phyloP scores from a whole-genome alignment of 2,797 vertebrate genomes.

The Coranthus polyacanthus region DNA sequence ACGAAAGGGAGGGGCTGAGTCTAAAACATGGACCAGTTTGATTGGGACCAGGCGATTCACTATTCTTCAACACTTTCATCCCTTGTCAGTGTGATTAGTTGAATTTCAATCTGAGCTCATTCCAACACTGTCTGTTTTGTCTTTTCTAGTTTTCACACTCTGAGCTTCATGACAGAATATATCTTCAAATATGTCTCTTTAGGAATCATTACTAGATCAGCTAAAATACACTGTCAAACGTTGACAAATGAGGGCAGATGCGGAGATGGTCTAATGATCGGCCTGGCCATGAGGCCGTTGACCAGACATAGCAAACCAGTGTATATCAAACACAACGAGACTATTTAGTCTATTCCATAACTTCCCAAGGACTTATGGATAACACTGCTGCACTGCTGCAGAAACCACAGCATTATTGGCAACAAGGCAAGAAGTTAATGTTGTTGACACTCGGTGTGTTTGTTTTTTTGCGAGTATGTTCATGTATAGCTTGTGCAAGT shows the following conservation, averaged over 20 bases:
- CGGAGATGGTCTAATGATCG: conserved; percentile 38
- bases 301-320: conserved; percentile 63
- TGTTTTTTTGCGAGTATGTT: conserved; percentile 10
- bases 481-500: not conserved
- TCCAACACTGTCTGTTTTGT: conserved; percentile 1
- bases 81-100: conserved; percentile 19
- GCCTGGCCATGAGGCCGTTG: conserved; percentile 39
- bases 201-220: conserved; percentile 8
- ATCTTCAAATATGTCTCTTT: not conserved
- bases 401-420: conserved; percentile 45
- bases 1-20: not conserved
- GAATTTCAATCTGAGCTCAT: not conserved
- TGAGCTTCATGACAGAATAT: conserved; percentile 10
- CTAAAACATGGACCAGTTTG: conserved; percentile 21
- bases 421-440: conserved; percentile 5
- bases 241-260: conserved; percentile 22
- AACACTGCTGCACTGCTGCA: conserved; percentile 36
- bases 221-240: not conserved
- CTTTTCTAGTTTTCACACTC: conserved; percentile 24
- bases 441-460: not conserved
- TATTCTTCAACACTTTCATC: conserved; percentile 27
- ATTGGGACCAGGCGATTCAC: conserved; percentile 48
- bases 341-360: conserved; percentile 75
- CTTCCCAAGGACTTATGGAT: conserved; percentile 70
- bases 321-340: conserved; percentile 61